A percentile compares a stretch with the other conserved stretches of the same genome.
Evolutionary conservation across 2,113 vertebrate genomes (phyloP).

Genomic region (Oncorhynchus gorbuscha): DNA sequence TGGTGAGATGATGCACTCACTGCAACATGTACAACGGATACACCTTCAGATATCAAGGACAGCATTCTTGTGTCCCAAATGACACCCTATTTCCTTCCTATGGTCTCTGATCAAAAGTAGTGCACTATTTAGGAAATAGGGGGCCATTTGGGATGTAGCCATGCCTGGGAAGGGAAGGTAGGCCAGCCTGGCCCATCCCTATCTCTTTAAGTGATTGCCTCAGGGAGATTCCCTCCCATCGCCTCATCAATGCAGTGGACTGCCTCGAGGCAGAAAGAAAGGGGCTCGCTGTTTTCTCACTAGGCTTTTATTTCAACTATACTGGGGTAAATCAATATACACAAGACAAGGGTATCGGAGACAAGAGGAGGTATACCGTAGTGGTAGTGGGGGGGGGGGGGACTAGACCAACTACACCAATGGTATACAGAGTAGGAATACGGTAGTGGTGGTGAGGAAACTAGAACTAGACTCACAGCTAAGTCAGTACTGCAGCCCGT

Average conservation of each 20-base stretch:
- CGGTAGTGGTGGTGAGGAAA: neutral
- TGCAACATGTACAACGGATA: slow-evolving; percentile 15
- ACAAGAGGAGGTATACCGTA: neutral
- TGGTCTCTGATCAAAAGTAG: too few relatives aligned
- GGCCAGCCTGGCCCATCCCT: neutral
- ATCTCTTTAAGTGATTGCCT: slow-evolving; percentile 19
- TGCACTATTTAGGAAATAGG: too few relatives aligned
- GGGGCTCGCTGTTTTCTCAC: neutral
- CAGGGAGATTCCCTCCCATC: slow-evolving; percentile 23
- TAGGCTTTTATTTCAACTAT: slow-evolving; percentile 28
- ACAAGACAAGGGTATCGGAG: neutral
- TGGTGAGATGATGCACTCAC: slow-evolving; percentile 1
- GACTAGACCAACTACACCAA: too few relatives aligned
- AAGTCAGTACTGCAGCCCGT: neutral
- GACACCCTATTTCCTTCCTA: too few relatives aligned
- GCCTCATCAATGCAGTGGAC: slow-evolving; percentile 20
- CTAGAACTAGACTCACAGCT: slow-evolving; percentile 12
- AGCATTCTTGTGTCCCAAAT: too few relatives aligned
- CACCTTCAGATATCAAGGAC: slow-evolving; percentile 7
- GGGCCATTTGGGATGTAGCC: too few relatives aligned
- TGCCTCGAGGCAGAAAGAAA: slow-evolving; percentile 6
- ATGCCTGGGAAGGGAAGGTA: neutral
- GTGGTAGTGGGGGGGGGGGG: neutral
- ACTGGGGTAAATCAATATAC: slow-evolving; percentile 34
- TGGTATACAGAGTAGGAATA: too few relatives aligned